Evolutionary conservation across 1,140 invertebrate genomes (phyloP).

Genomic region (Sinella curviseta): DNA sequence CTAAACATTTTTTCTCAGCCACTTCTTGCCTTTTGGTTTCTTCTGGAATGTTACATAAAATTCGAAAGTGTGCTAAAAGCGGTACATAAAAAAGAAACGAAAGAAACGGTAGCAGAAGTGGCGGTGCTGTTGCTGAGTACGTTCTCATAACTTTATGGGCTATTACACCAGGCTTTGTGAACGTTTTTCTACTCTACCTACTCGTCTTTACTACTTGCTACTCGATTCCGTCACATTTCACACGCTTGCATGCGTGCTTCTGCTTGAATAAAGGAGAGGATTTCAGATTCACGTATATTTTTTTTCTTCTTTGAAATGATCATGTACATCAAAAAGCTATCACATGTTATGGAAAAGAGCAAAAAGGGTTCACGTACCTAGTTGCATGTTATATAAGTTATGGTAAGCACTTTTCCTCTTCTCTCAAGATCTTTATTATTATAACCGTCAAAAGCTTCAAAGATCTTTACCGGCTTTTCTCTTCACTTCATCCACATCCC

Average conservation of each 20-base stretch:
- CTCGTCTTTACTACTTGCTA: too few relatives aligned
- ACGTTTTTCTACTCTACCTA: too few relatives aligned
- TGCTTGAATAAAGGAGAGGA: not conserved
- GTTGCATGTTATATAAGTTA: not conserved
- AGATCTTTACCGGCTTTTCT: not conserved
- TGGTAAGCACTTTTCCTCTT: not conserved
- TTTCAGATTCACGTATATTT: not conserved
- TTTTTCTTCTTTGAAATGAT: slow-evolving; percentile 5
- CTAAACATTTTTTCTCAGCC: not conserved
- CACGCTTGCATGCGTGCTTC: not conserved
- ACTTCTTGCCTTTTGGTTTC: too few relatives aligned
- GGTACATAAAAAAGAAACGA: not conserved
- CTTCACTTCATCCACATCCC: too few relatives aligned
- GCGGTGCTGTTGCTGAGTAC: too few relatives aligned
- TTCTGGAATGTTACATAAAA: not conserved
- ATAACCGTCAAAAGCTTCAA: not conserved
- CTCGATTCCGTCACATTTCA: slow-evolving; percentile 6
- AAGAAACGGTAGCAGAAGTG: not conserved
- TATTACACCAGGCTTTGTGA: slow-evolving; percentile 8
- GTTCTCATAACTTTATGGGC: slow-evolving; percentile 14
- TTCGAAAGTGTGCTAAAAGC: not conserved
- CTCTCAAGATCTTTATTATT: not conserved
- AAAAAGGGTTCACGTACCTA: not conserved
- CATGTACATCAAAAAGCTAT: slow-evolving; percentile 15
- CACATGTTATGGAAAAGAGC: not conserved